A percentile compares a stretch with the other conserved stretches of the same genome.
Evolutionary conservation across 2,113 vertebrate genomes (phyloP).

Genomic region (Petromus typicus): DNA sequence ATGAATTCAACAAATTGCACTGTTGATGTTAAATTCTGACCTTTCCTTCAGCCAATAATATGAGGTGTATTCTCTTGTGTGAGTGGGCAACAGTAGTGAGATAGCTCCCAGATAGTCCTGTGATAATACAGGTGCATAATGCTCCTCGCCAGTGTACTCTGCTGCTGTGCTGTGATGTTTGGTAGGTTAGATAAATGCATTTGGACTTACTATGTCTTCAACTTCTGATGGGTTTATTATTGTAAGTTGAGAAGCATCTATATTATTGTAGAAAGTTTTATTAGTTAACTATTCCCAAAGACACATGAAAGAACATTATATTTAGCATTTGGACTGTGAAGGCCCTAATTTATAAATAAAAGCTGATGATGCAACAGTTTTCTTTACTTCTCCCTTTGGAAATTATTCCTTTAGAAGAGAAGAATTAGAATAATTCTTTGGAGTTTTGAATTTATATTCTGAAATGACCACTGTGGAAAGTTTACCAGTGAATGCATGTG

Average conservation of each 20-base stretch:
- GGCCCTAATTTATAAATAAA: neutral
- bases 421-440: neutral
- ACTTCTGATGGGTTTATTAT: neutral
- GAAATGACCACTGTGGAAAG: neutral
- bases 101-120: neutral
- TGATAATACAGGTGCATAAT: neutral
- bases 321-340: slow-evolving; percentile 10
- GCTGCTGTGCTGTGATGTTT: neutral
- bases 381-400: neutral
- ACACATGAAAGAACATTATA: neutral
- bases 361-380: neutral
- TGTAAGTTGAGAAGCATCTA: neutral
- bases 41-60: neutral
- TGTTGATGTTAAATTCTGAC: neutral
- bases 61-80: neutral
- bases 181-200: neutral
- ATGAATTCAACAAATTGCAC: neutral
- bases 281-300: neutral
- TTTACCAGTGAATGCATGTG: neutral
- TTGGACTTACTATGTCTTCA: neutral
- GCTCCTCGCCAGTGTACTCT: neutral
- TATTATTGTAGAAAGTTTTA: neutral
- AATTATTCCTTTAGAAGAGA: slow-evolving; percentile 27
- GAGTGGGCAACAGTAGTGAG: neutral
- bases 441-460: neutral